Conservation (phyloP, 1,140 invertebrate species). For the Scaptomyza montana region DNA sequence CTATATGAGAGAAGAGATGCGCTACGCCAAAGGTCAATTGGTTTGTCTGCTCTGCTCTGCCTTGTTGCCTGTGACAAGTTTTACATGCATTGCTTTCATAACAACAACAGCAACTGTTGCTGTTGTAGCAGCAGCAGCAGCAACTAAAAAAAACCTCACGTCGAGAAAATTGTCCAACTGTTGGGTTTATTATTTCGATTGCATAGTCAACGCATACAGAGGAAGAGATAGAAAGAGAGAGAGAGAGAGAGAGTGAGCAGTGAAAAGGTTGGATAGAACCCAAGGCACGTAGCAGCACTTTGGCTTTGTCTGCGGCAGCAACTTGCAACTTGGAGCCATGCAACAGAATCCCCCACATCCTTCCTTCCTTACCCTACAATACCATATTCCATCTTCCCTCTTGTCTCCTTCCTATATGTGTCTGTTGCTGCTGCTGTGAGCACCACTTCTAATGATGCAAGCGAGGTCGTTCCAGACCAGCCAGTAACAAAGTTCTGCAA, state of each 20-base stretch:
- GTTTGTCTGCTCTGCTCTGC: constrained; percentile 46
- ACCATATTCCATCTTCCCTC: not conserved
- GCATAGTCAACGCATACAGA: constrained; percentile 34
- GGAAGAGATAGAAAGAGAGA: not conserved
- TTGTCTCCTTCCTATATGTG: constrained; percentile 26
- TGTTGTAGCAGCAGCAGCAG: constrained; percentile 20
- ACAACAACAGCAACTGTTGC: constrained; percentile 35
- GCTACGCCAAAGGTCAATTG: constrained; percentile 66
- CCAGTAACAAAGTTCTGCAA: constrained; percentile 59
- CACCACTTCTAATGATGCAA: constrained; percentile 81
- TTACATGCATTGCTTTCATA: constrained; percentile 60
- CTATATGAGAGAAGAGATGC: not conserved
- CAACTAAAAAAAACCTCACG: constrained; percentile 57
- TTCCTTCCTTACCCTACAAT: not conserved
- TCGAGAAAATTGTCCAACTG: constrained; percentile 78
- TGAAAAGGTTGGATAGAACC: constrained; percentile 42
- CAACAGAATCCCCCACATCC: constrained; percentile 3
- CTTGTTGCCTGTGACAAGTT: constrained; percentile 62
- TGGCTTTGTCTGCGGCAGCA: constrained; percentile 65
- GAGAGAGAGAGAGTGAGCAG: constrained; percentile 2
- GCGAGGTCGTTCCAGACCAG: constrained; percentile 69
- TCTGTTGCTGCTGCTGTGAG: constrained; percentile 48
- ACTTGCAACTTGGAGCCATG: constrained; percentile 64
- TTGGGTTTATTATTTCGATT: constrained; percentile 82
- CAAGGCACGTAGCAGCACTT: constrained; percentile 78